Base-by-base conservation (phyloP, 1,140 invertebrate species). In the Drosophila bocki region DNA sequence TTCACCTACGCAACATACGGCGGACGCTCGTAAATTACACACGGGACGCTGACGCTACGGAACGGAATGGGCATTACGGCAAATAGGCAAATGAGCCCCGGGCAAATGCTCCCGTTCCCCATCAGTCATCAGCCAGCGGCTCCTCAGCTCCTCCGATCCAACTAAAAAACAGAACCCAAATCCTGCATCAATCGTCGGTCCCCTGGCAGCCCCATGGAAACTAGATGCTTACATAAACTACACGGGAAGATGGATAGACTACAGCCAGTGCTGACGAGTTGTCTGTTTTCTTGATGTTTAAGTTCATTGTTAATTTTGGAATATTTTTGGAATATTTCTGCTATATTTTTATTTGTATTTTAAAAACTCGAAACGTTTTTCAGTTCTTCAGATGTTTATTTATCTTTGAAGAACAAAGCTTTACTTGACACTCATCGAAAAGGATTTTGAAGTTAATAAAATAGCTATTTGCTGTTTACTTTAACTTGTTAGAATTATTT, bases 1-100 rank as follows among this genome's bases (percentile, higher is more conserved):
- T 62, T 64, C 75, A 82, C 75, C 67, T 76, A 80, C 76, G 59
- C 51, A 87, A 80, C 84, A 81, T 85, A 80, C 77, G 84, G 62
- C 54, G 65, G 62, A 29, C 63, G 75, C 74, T 90, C 85, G 70
- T 88, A 90, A 88, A 88, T 85, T 72, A 85, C 65, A 72, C 75
- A 74, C 85, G 75, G 70, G 67, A 79, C 75, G 33, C 32, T 35
- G 70, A 75, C 67, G 17, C 51, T 37, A 15, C 12, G 33, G 17
- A 22, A 12, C 35, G 54, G 54, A 15, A 57, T 57, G 68, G 64
- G 65, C 75, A 90, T 84, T 87, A 88, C 69, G 74, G 50, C 64
- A 77, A 83, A 88, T 88, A 87, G 84, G 59, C 68, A 88, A 90
- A 81, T 90, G 84, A 45, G 63, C 63, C 68, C 57, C 57, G 51